Conservation (phyloP, 2,113 vertebrate genomes). For the Hystrix brachyura region DNA sequence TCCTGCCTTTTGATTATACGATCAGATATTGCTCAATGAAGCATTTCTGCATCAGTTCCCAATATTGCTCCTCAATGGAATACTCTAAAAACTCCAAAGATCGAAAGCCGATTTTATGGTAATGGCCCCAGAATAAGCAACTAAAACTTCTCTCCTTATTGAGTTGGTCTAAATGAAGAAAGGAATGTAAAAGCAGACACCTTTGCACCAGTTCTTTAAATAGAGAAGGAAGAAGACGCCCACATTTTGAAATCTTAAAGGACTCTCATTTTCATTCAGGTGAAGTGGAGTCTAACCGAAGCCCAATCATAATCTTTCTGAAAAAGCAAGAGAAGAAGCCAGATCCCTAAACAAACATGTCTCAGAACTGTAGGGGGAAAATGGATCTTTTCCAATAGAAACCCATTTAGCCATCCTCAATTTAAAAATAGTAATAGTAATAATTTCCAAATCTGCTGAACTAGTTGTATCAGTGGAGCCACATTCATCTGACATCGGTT, state of each 20-base stretch:
- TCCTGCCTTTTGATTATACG: not conserved
- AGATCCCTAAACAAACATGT: not conserved
- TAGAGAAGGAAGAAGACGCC: not conserved
- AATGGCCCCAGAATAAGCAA: not conserved
- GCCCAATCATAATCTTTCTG: not conserved
- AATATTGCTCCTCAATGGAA: not conserved
- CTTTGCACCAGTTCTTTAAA: not conserved
- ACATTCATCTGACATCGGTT: not conserved
- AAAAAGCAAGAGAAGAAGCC: not conserved
- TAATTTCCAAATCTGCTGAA: not conserved
- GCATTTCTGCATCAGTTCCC: not conserved
- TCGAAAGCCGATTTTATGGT: not conserved
- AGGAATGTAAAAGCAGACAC: not conserved
- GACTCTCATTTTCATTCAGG: not conserved
- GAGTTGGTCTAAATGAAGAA: not conserved
- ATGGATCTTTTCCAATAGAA: not conserved
- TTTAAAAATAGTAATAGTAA: not conserved
- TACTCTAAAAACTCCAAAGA: not conserved
- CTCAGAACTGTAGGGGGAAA: not conserved
- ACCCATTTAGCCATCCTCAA: not conserved
- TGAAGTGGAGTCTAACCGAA: not conserved
- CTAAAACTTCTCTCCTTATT: not conserved
- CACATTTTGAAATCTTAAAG: slow-evolving; percentile 15
- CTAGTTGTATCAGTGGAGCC: not conserved
- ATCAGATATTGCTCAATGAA: not conserved